Conservation (phyloP, 2,888 invertebrate species). For the Philereme transversata region DNA sequence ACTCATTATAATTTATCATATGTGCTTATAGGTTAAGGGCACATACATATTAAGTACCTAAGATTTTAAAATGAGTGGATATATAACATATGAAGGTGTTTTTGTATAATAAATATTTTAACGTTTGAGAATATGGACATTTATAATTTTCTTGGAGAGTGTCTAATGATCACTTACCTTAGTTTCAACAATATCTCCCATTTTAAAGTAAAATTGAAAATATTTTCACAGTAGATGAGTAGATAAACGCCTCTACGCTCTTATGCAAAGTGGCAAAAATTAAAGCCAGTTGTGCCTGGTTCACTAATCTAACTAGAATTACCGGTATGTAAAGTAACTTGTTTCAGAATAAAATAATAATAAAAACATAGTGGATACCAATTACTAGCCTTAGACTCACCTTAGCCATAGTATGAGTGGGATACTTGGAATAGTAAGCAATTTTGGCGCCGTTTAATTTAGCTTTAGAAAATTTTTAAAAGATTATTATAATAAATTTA, state of each 20-base stretch:
- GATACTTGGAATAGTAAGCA: conserved; percentile 87
- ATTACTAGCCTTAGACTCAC: conserved; percentile 59
- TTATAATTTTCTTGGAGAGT: too few relatives aligned
- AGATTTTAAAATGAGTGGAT: too few relatives aligned
- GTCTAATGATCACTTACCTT: conserved; percentile 42
- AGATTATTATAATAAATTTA: too few relatives aligned
- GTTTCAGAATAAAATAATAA: conserved; percentile 32
- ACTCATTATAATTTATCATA: too few relatives aligned
- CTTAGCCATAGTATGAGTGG: conserved; percentile 87
- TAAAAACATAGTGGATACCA: conserved; percentile 30
- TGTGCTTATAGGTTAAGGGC: too few relatives aligned
- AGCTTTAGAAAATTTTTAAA: conserved; percentile 19
- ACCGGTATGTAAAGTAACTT: conserved; percentile 62
- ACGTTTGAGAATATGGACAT: too few relatives aligned
- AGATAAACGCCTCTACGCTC: background rate
- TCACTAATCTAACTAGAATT: conserved; percentile 40
- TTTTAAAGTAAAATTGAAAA: conserved; percentile 36
- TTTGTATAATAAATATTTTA: too few relatives aligned
- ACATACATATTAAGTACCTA: too few relatives aligned
- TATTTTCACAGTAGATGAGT: conserved; percentile 11
- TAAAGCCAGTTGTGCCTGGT: conserved; percentile 18
- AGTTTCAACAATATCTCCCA: conserved; percentile 55
- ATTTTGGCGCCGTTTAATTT: conserved; percentile 78
- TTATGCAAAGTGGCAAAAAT: conserved; percentile 3
- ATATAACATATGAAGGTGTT: too few relatives aligned